Evolutionary conservation across 1,140 invertebrate genomes (phyloP), one percentile per base, ranked within the genome.

Genomic region (Paramacrobiotus metropolitanus): DNA sequence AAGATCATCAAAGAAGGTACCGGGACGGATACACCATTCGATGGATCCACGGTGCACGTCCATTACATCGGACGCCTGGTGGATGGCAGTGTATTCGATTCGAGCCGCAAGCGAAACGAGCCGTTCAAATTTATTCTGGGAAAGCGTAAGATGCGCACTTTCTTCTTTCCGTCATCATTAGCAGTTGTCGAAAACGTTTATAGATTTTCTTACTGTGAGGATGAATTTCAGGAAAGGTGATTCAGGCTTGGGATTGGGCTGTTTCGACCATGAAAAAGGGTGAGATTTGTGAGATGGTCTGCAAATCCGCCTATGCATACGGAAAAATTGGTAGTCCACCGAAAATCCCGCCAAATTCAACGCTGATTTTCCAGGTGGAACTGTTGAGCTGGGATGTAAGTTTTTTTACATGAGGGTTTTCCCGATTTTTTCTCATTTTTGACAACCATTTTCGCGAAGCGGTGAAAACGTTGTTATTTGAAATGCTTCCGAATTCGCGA

Each of bases 161-260:
- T 64, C 20, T 21, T 64, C 21, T 61, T 29, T 44, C 45, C 18
- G 21, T 64, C 68, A 29, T n/a, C 20, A 31, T 18, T n/a, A 61
- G 31, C 29, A 2, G 21, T 20, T 24, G 21, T 21, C 40, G n/a
- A 20, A 44, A 18, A 44, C 18, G n/a, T 20, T 44, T n/a, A 44
- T 18, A 31, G 60, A 44, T 30, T 62, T 67, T 30, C 61, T n/a
- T n/a, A n/a, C n/a, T n/a, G 9, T 40, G 34, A 9, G 34, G 34
- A 9, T 40, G 34, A 9, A n/a, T 59, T 67, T 4, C 64, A 83
- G 83, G 80, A 1, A 72, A 72, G 66, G 87, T 94, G 1, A 93
- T 98, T 62, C 89, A 89, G 78, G 91, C 81, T 74, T 97, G 92
- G 85, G 92, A 97, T 69, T 79, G 88, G 65, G 92, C 88, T 60